A percentile compares a stretch with the other conserved stretches of the same genome.
Conservation (phyloP, 2,797 vertebrate species). For the Odontamblyopus rebecca region DNA sequence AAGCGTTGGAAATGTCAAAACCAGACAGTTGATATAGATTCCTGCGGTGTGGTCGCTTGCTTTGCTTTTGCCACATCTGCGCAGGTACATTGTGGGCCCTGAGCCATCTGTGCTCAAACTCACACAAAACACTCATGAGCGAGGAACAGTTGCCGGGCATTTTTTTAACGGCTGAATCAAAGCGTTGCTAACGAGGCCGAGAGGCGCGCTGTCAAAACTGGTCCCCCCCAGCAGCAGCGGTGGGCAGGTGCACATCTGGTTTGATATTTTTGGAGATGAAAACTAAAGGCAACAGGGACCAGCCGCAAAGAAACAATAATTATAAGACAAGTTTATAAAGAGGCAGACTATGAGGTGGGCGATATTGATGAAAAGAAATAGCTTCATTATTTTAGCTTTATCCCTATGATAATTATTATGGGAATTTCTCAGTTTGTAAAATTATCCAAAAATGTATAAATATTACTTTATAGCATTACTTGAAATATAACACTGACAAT, state of each 20-base stretch:
- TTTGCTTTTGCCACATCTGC: constrained; percentile 29
- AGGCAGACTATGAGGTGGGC: neutral
- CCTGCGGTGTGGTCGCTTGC: constrained; percentile 33
- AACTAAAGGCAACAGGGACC: constrained; percentile 40
- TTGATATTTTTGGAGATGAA: constrained; percentile 59
- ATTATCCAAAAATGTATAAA: neutral
- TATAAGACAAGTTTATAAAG: neutral
- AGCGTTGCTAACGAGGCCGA: constrained; percentile 51
- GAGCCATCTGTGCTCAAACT: constrained; percentile 21
- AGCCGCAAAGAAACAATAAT: neutral
- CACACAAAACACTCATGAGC: constrained; percentile 38
- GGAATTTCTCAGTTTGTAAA: neutral
- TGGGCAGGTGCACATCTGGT: constrained; percentile 61
- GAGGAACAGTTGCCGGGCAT: constrained; percentile 39
- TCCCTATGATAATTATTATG: too few species aligned
- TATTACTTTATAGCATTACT: too few species aligned
- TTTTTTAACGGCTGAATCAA: constrained; percentile 57
- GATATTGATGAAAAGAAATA: neutral
- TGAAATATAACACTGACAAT: too few species aligned
- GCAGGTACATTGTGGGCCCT: constrained; percentile 6
- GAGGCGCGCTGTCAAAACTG: constrained; percentile 54
- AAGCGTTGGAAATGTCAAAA: constrained; percentile 54
- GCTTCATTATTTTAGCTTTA: neutral
- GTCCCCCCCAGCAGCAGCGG: constrained; percentile 43
- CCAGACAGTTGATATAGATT: constrained; percentile 57